Evolutionary conservation across 2,797 vertebrate genomes (phyloP), one percentile per base, ranked within the genome.

Genomic region (Sternotherus odoratus): DNA sequence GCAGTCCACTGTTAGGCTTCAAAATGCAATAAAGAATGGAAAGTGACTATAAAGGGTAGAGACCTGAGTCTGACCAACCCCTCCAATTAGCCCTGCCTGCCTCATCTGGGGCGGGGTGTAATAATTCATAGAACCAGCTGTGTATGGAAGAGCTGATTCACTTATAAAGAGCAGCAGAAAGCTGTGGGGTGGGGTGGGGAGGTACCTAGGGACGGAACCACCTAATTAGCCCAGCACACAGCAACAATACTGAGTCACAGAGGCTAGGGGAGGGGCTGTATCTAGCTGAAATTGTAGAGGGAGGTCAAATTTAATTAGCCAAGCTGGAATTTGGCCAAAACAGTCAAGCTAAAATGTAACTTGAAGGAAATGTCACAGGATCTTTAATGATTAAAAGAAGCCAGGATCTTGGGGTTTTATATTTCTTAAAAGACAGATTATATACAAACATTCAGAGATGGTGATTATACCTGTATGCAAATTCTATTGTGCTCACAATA

Each of bases 401-500:
- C 28, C 53, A 82, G 43, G 0, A 0, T 33, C 80, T 60, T 57
- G 24, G 81, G 77, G 80, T 33, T 24, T 80, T 43, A 48, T 19
- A 77, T 30, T 23, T 36, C 79, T 56, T 43, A 48, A 93, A 87
- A 90, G 66, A 12, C 51, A 82, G 85, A 77, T 51, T 51, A 56
- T 9, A 33, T 4, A 24, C 21, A n/a, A 2, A 5, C 5, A 5
- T 36, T 49, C 0, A 0, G 60, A 92, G 83, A 33, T 43, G 3
- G 17, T 1, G 9, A n/a, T 30, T 94, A 46, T 21, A 50, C 15
- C 28, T 75, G 60, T 66, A 15, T 63, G 46, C 54, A 83, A 88
- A 28, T 51, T 56, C 83, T 48, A 3, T 3, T 77, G 33, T 17
- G 46, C 12, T 89, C n/a, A 82, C 51, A 82, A 49, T 83, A 78